Evolutionary conservation across 2,113 vertebrate species (phyloP).

Genomic region (Meles meles): DNA sequence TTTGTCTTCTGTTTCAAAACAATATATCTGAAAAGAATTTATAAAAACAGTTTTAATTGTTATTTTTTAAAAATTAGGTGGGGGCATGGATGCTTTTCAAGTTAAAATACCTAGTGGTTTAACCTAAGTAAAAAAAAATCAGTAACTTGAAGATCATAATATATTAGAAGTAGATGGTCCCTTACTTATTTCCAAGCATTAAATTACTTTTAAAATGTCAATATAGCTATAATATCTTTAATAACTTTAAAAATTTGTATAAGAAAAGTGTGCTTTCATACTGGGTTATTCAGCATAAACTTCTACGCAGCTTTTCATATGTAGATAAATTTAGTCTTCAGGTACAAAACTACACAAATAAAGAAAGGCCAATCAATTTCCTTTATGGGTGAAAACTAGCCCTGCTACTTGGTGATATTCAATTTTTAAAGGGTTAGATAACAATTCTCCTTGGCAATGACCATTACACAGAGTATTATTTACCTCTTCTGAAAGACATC

Average conservation of each 20-base stretch:
- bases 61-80: neutral
- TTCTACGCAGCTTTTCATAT: conserved; percentile 27
- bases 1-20: neutral
- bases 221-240: conserved; percentile 35
- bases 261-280: conserved; percentile 24
- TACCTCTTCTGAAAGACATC: neutral
- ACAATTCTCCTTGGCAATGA: neutral
- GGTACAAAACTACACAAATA: conserved; percentile 57
- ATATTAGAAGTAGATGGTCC: conserved; percentile 35
- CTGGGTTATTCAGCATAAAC: neutral
- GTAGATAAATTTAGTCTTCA: conserved; percentile 21
- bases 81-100: neutral
- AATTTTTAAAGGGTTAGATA: neutral
- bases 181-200: conserved; percentile 31
- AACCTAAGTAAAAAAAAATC: neutral
- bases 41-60: neutral
- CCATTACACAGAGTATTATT: neutral
- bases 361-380: neutral
- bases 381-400: neutral
- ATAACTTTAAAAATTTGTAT: neutral
- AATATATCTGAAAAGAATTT: neutral
- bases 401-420: neutral
- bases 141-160: conserved; percentile 22
- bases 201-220: conserved; percentile 57
- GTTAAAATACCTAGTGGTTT: conserved; percentile 50